These are phyloP conservation scores for Dastarcus helophoroides DNA, from an alignment of 2,888 invertebrate species.

Conservation along the genomic window DNA sequence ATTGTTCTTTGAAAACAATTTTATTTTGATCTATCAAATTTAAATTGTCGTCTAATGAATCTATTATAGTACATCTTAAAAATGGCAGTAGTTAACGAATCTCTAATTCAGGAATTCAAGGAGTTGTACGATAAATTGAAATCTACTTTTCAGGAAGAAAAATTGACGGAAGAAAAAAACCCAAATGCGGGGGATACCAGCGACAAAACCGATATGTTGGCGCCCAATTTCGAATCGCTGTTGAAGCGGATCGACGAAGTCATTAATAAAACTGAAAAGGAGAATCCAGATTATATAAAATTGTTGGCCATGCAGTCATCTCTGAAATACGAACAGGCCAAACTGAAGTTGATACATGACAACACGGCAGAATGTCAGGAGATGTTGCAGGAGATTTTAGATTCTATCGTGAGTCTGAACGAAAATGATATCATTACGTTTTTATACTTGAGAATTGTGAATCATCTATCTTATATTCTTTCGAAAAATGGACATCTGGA, in stretches of 20 bases:
- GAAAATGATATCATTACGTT: conserved; percentile 32
- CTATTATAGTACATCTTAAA: too few relatives aligned
- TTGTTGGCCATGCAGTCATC: conserved; percentile 30
- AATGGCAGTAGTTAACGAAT: conserved; percentile 10
- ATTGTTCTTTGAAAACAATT: too few relatives aligned
- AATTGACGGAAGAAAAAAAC: conserved; percentile 12
- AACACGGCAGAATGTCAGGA: conserved; percentile 20
- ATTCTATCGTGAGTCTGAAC: conserved; percentile 21
- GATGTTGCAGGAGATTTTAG: conserved; percentile 25
- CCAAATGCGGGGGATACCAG: conserved; percentile 7
- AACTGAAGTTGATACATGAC: conserved; percentile 25
- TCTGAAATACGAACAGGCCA: conserved; percentile 32
- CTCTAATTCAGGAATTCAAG: conserved; percentile 14
- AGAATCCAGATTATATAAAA: conserved; percentile 20
- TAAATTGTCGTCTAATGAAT: too few relatives aligned
- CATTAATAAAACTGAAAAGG: conserved; percentile 9
- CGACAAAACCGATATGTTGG: not conserved
- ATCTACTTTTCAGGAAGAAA: conserved; percentile 8
- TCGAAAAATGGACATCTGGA: conserved; percentile 42
- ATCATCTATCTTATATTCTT: conserved; percentile 45
- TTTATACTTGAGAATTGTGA: conserved; percentile 45
- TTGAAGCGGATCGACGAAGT: conserved; percentile 14
- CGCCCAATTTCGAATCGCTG: conserved; percentile 11
- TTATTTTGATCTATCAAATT: too few relatives aligned
- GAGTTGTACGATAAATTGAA: conserved; percentile 15